Percentiles rank a stretch among this genome's conserved stretches.
Evolutionary conservation across 35 echinoderm and acorn worm genomes (phyloP).

Genomic region (Lytechinus variegatus): DNA sequence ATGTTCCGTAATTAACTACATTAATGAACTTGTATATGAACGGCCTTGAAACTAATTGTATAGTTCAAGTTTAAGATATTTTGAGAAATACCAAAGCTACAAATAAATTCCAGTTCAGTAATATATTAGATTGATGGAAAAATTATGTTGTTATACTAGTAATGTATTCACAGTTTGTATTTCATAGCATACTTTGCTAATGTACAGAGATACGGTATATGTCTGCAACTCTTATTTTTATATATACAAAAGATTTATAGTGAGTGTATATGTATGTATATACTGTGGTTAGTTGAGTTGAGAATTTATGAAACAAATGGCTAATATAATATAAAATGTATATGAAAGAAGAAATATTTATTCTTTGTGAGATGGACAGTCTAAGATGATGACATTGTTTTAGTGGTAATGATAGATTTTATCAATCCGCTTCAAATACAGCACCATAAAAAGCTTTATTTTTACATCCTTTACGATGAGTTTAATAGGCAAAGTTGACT

Average conservation of each 20-base stretch:
- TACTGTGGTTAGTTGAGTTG: not conserved
- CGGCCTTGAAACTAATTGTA: not conserved
- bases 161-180: not conserved
- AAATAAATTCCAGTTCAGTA: not conserved
- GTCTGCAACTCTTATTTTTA: not conserved
- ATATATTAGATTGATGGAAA: not conserved
- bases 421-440: not conserved
- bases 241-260: not conserved
- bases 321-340: not conserved
- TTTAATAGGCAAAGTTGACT: too few relatives aligned
- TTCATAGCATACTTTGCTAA: not conserved
- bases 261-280: not conserved
- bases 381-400: not conserved
- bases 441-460: not conserved
- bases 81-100: not conserved
- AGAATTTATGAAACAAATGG: not conserved
- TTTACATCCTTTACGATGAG: not conserved
- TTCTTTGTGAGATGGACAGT: not conserved
- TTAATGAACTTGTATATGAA: not conserved
- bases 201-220: not conserved
- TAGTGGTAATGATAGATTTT: not conserved
- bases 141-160: not conserved
- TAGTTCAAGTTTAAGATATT: not conserved
- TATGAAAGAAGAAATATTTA: slow-evolving; percentile 7
- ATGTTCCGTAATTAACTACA: too few relatives aligned